Evolutionary conservation across 2,888 invertebrate species (phyloP).

Genomic region (Thereva nobilitata): DNA sequence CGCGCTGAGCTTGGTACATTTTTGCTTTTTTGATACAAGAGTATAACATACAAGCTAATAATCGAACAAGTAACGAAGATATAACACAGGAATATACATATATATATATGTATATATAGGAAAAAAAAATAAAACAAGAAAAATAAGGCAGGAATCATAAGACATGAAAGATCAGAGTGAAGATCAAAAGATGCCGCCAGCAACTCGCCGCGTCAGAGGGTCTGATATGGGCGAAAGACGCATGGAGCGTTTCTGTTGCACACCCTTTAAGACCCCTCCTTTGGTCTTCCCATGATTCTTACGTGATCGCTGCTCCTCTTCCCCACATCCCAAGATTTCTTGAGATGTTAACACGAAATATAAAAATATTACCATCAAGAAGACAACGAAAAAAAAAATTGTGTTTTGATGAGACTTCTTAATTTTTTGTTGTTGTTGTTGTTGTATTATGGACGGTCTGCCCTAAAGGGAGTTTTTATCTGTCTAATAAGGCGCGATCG

Average conservation of each 20-base stretch:
- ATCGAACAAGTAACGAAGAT: conserved; percentile 19
- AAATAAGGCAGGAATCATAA: conserved; percentile 30
- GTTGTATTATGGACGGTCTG: too few species aligned
- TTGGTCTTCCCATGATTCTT: conserved; percentile 2
- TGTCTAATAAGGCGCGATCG: too few species aligned
- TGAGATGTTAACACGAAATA: conserved; percentile 2
- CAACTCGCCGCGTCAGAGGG: conserved; percentile 40
- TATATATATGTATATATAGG: too few species aligned
- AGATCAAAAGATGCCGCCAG: conserved; percentile 40
- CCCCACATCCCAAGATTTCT: not conserved
- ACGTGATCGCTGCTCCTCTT: not conserved
- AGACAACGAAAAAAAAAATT: too few species aligned
- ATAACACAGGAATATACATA: conserved; percentile 3
- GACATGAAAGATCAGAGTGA: conserved; percentile 36
- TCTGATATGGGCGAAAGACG: conserved; percentile 31
- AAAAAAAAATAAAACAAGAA: conserved; percentile 29
- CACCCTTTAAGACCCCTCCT: conserved; percentile 5
- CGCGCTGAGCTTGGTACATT: not conserved
- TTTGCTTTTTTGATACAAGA: conserved; percentile 2
- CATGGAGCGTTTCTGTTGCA: not conserved
- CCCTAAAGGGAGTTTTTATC: too few species aligned
- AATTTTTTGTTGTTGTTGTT: too few species aligned
- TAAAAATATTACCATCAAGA: conserved; percentile 18
- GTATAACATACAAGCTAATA: conserved; percentile 21
- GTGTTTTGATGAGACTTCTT: too few species aligned